Evolutionary conservation across 2,888 invertebrate species (phyloP), one percentile per base, ranked within the genome.

Genomic region (Drosophila kambysellisi): DNA sequence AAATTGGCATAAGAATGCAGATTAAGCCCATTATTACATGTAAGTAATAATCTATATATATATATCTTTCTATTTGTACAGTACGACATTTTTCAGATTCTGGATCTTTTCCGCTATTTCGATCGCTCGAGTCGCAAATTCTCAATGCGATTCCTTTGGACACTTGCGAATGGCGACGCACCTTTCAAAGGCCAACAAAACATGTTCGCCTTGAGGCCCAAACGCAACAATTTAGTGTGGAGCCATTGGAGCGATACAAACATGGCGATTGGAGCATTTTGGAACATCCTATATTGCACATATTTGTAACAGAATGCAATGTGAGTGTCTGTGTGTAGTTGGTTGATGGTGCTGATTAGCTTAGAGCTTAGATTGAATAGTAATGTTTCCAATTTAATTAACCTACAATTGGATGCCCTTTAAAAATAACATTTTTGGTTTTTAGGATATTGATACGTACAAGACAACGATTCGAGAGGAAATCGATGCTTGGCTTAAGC

Each of bases 291-390:
- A 96, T 99, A 92, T 96, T 99, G 91, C 98, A 99, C 93, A 97
- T 98, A 70, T 99, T 96, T 93, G 98, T 98, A 96, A 98, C 97
- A 30, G 98, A 99, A 92, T 98, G 98, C 95, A 95, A 95, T 92
- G 98, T 98, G 94, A 94, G 82, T 79, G 46, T 32, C 9, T 20
- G 29, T 32, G 29, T 29, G 29, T n/a, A n/a, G 29, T 20, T 54
- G 39, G 60, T 56, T 20, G 12, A 15, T 68, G n/a, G 20, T 39
- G 29, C 25, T 41, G 17, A 43, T 29, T 15, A n/a, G 3, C 32
- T 57, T 17, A 35, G 15, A n/a, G 17, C 25, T 46, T 46, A 12
- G 17, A 50, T 46, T 25, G 4, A 30, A 41, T 11, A 9, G 25
- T 8, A 15, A 25, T 46, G 15, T 25, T 46, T 46, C 25, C 8